Evolutionary conservation across 2,113 vertebrate species (phyloP).

Genomic region (Alethe diademata): DNA sequence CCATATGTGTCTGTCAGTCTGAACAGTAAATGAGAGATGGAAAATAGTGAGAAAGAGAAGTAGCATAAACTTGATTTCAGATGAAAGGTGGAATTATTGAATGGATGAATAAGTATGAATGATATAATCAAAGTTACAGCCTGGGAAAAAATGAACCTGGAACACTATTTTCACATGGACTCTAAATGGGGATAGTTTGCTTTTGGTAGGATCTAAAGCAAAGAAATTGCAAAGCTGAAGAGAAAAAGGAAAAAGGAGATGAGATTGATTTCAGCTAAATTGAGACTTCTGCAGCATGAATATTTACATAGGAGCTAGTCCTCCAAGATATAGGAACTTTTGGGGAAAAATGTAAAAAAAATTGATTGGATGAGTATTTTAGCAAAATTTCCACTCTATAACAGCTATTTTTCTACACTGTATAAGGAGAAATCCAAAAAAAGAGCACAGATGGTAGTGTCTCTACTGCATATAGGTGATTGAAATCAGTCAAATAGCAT

Average conservation of each 20-base stretch:
- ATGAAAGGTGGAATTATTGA: background rate
- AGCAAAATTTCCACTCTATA: background rate
- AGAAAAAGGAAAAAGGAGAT: background rate
- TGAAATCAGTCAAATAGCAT: background rate
- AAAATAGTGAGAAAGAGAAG: background rate
- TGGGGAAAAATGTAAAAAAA: background rate
- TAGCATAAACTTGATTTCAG: background rate
- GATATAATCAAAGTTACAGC: background rate
- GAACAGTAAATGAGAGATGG: background rate
- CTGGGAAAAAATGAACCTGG: background rate
- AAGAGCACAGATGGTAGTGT: background rate
- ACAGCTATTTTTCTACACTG: background rate
- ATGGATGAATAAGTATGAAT: background rate
- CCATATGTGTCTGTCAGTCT: background rate
- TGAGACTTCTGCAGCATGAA: constrained; percentile 4
- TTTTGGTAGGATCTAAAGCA: background rate
- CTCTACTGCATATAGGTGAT: background rate
- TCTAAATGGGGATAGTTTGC: background rate
- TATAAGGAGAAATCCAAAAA: background rate
- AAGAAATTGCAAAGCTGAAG: background rate
- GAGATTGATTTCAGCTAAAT: constrained; percentile 7
- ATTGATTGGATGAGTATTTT: background rate
- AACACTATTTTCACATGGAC: background rate
- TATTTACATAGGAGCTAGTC: background rate
- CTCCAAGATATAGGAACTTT: background rate